Evolutionary conservation across 2,113 vertebrate genomes (phyloP).

Genomic region (Acanthochromis polyacanthus): DNA sequence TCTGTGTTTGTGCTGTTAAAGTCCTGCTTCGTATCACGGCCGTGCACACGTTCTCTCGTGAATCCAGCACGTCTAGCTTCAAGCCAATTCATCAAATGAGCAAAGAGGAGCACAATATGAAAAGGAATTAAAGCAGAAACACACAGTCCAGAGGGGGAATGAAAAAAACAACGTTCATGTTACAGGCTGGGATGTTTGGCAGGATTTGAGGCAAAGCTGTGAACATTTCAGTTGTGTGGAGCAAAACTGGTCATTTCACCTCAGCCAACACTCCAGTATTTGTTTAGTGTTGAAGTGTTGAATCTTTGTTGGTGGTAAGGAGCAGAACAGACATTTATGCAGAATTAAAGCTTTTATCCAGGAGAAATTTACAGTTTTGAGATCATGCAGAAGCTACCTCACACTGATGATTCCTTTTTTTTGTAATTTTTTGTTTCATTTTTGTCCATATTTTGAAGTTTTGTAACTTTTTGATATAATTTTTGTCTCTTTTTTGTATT

Average conservation of each 20-base stretch:
- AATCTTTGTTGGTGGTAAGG: too few species aligned
- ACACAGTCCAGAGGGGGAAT: background rate
- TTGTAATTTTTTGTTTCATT: too few species aligned
- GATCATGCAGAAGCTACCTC: too few species aligned
- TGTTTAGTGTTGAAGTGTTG: too few species aligned
- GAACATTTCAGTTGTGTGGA: background rate
- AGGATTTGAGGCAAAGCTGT: constrained; percentile 5
- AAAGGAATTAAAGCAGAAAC: constrained; percentile 28
- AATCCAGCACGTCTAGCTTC: constrained; percentile 17
- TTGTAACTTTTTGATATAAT: too few species aligned
- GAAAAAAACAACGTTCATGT: constrained; percentile 16
- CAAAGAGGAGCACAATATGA: constrained; percentile 22
- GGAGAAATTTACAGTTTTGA: too few species aligned
- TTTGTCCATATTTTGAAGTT: too few species aligned
- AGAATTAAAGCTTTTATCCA: too few species aligned
- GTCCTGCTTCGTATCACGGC: constrained; percentile 18
- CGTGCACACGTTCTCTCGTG: constrained; percentile 7
- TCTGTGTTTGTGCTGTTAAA: background rate
- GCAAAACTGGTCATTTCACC: constrained; percentile 24
- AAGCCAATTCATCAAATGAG: constrained; percentile 34
- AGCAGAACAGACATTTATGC: too few species aligned
- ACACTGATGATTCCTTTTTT: too few species aligned
- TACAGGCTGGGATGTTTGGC: constrained; percentile 10
- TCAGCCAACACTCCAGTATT: constrained; percentile 22
- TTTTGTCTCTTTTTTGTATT: too few species aligned